Evolutionary conservation across 2,797 vertebrate genomes (phyloP).

Genomic region (Crocodylus rhombifer): DNA sequence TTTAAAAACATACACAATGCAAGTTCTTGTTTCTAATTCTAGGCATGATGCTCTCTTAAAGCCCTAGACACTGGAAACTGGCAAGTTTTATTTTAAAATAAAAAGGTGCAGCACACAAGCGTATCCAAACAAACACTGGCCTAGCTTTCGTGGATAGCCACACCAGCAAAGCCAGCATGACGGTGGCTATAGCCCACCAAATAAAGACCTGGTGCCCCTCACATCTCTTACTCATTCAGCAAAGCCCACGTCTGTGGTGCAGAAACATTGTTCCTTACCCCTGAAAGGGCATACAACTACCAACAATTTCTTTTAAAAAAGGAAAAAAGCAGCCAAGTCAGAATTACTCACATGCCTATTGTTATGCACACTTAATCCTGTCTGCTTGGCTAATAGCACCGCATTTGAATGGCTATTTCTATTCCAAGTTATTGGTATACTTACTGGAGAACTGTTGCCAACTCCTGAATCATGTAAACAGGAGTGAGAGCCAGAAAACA

Average conservation of each 20-base stretch:
- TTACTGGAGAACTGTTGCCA: constrained; percentile 74
- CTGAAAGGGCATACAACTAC: not conserved
- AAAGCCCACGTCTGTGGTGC: not conserved
- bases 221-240: not conserved
- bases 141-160: no score
- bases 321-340: not conserved
- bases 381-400: constrained; percentile 42
- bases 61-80: not conserved
- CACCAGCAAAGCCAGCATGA: no score
- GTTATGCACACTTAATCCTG: constrained; percentile 55
- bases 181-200: not conserved
- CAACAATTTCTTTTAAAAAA: not conserved
- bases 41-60: not conserved
- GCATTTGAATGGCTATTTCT: constrained; percentile 71
- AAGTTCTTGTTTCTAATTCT: not conserved
- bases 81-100: not conserved
- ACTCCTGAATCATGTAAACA: constrained; percentile 77
- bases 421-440: constrained; percentile 69
- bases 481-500: constrained; percentile 63
- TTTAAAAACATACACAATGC: not conserved
- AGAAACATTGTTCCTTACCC: not conserved
- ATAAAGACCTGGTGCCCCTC: not conserved
- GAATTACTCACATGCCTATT: constrained; percentile 47
- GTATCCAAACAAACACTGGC: no score
- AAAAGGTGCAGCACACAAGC: not conserved